Base-by-base conservation (phyloP, 2,797 vertebrate species). In the Hypotaenidia philippensis region DNA sequence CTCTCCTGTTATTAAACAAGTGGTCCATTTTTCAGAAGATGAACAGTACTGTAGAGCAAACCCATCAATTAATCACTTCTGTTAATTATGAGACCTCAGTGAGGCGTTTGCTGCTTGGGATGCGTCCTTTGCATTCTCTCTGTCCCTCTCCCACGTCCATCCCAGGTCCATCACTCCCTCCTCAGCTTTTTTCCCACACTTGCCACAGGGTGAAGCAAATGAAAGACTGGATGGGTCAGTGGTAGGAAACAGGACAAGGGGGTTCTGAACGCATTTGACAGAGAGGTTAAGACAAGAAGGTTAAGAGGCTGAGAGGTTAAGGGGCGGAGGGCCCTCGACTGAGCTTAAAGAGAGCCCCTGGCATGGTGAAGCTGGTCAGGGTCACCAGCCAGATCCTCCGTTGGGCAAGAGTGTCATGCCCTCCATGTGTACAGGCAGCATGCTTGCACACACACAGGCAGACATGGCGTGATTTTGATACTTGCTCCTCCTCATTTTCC, bases 151-250 rank as follows among this genome's bases (percentile, higher is more conserved):
- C 32, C 11, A 5, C 21, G 69, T 40, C 68, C 69, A 34, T 32
- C 13, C 61, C 65, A 41, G n/a, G 50, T 77, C 78, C 29, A 38
- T 27, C 0, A 0, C 45, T 78, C 50, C 47, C 8, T 75, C 72
- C 91, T 86, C 72, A 72, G 38, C n/a, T 77, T 91, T 90, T 44
- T 94, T 71, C 79, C 41, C 55, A 90, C 76, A 56, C 83, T 65
- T 76, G 65, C 41, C 59, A 20, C 18, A 13, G 45, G 61, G 77
- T 87, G 61, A 86, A 78, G 44, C 40, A 90, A 75, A 88, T 6
- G 27, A 83, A 81, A 83, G 17, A 26, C 65, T 86, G 80, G 25
- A 55, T 55, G 65, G 89, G 45, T 65, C 89, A 88, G 65, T n/a
- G 44, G 55, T 7, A 57, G 65, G 41, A 86, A 90, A 45, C n/a